Percentiles rank a stretch among this genome's conserved stretches.
Evolutionary conservation across 2,797 vertebrate species (phyloP).

Genomic region (Coregonus sp.): DNA sequence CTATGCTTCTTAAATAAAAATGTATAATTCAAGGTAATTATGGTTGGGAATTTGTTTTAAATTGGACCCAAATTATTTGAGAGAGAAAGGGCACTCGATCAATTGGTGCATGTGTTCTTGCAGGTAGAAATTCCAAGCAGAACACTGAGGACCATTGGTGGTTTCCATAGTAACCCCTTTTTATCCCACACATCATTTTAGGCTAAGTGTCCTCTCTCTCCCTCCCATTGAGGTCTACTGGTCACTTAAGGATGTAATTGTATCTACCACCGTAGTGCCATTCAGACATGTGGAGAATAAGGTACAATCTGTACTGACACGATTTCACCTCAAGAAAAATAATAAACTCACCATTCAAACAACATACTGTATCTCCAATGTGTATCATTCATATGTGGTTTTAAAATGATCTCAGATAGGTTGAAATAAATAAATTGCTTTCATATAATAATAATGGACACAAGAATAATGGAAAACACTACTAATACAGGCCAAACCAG

Average conservation of each 20-base stretch:
- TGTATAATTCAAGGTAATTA: slow-evolving; percentile 12
- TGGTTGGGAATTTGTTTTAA: neutral
- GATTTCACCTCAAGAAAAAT: neutral
- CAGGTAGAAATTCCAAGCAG: slow-evolving; percentile 52
- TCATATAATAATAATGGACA: too few species aligned
- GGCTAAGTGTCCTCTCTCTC: slow-evolving; percentile 59
- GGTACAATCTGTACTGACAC: neutral
- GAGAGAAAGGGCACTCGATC: slow-evolving; percentile 24
- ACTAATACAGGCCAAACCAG: too few species aligned
- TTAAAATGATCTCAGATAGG: too few species aligned
- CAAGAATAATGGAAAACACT: too few species aligned
- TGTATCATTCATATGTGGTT: too few species aligned
- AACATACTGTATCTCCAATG: too few species aligned
- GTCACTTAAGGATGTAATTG: slow-evolving; percentile 64
- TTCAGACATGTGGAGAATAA: slow-evolving; percentile 7
- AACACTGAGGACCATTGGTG: slow-evolving; percentile 56
- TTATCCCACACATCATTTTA: slow-evolving; percentile 58
- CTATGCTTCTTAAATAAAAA: neutral
- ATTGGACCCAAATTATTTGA: slow-evolving; percentile 23
- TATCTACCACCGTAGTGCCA: neutral
- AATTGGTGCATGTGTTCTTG: slow-evolving; percentile 41
- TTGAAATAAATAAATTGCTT: too few species aligned
- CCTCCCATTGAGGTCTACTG: slow-evolving; percentile 56
- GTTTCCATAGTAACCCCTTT: slow-evolving; percentile 80
- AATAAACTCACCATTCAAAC: neutral